Percentiles rank a stretch among this genome's conserved stretches.
phyloP scores from a whole-genome alignment of 2,113 vertebrate species.

The Prionailurus viverrinus region DNA sequence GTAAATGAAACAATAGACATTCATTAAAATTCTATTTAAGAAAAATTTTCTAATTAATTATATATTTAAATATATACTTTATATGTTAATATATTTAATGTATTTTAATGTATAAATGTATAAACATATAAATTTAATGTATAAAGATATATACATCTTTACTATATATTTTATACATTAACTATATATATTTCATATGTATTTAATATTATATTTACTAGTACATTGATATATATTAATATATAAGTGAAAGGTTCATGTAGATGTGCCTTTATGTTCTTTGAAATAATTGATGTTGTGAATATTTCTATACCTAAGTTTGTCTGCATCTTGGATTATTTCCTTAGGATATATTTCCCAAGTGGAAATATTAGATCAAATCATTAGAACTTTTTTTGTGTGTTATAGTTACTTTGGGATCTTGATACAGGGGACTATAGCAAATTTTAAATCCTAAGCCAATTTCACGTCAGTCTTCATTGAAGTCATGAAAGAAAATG shows the following conservation, averaged over 20 bases:
- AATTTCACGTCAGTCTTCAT: background rate
- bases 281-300: background rate
- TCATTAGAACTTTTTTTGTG: background rate
- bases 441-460: background rate
- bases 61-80: background rate
- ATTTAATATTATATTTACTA: background rate
- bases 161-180: background rate
- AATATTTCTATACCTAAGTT: background rate
- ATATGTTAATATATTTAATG: background rate
- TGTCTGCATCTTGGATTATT: conserved; percentile 4
- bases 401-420: background rate
- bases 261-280: background rate
- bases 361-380: conserved; percentile 14
- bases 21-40: background rate
- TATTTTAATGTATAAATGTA: background rate
- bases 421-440: background rate
- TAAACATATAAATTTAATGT: too few species aligned
- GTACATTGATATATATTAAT: background rate
- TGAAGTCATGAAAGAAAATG: background rate
- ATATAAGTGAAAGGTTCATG: background rate
- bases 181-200: background rate
- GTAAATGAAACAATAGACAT: background rate
- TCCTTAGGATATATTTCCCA: background rate
- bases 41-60: background rate
- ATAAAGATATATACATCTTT: background rate